Evolutionary conservation across 1,140 invertebrate genomes (phyloP), one percentile per base, ranked within the genome.

Genomic region (Lordiphosa mommai): DNA sequence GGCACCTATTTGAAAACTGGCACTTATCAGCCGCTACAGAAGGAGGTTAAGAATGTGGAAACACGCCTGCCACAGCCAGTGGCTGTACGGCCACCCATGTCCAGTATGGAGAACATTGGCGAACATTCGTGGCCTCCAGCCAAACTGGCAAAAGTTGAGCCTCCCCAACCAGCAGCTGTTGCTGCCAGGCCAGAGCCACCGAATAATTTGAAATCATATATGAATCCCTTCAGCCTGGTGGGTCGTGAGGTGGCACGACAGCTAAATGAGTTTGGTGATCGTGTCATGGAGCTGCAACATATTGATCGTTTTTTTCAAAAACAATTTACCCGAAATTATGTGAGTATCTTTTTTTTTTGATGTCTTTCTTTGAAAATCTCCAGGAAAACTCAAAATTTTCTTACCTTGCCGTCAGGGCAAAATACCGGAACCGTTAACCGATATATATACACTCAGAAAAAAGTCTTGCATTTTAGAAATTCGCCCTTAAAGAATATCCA

Each of bases 1-100:
- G 87, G 87, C 0, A 88, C 86, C 2, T 88, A 88, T 29, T 46
- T 88, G 0, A 88, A 86, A 14, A 85, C 87, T 7, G 87, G 87
- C 30, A 88, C 86, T 4, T 88, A 88, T 61, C 87, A 84, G 29
- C 85, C 82, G 0, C 65, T 87, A 8, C 65, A 86, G 27, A 85
- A 74, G 48, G 76, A 80, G 8, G 29, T 10, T 1, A 53, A 57
- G 20, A 34, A 33, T n/a, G 2, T 33, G 6, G 65, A 65, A 1
- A 17, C 40, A n/a, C 27, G 12, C 13, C 6, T 14, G 36, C 20
- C 3, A 33, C 41, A 34, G 12, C 34, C 13, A 5, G 4, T 2
- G 23, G 23, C 23, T 27, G 6, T 7, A 27, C 23, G 23, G 5
- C 23, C 6, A 1, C 13, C 13, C 12, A 9, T 37, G 13, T 2